Percentiles rank a stretch among this genome's conserved stretches.
phyloP scores from a whole-genome alignment of 2,888 invertebrate genomes.

The Siphonodentalium dalli region DNA sequence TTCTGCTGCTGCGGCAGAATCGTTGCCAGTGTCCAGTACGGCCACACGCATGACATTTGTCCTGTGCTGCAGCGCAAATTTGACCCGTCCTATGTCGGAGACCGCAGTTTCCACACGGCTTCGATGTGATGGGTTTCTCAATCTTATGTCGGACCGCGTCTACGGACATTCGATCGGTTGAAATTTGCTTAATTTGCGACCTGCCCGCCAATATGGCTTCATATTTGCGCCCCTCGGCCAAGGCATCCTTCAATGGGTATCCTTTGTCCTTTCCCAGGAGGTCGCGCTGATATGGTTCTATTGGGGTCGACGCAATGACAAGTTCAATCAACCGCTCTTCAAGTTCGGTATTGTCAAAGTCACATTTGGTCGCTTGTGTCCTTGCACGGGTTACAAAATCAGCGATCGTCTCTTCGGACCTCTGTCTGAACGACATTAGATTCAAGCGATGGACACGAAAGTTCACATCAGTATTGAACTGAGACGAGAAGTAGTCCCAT shows the following conservation, averaged over 20 bases:
- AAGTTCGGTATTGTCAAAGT: conserved; percentile 6
- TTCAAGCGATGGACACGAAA: conserved; percentile 17
- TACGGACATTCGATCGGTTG: not conserved
- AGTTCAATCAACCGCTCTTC: conserved; percentile 18
- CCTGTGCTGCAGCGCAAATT: conserved; percentile 13
- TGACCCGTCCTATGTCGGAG: conserved; percentile 5
- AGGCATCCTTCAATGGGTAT: not conserved
- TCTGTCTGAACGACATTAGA: conserved; percentile 14
- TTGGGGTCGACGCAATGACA: conserved; percentile 14
- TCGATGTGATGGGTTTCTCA: too few species aligned
- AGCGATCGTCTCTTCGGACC: conserved; percentile 12
- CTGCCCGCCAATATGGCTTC: conserved; percentile 12
- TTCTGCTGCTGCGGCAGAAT: not conserved
- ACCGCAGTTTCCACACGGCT: conserved; percentile 13
- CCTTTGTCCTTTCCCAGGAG: conserved; percentile 11
- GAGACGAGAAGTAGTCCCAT: conserved; percentile 11
- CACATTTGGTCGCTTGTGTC: conserved; percentile 16
- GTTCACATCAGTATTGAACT: conserved; percentile 11
- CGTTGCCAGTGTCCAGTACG: conserved; percentile 9
- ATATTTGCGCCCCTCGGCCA: conserved; percentile 11
- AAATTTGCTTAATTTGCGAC: not conserved
- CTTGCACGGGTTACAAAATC: conserved; percentile 10
- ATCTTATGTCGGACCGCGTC: not conserved
- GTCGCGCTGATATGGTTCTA: conserved; percentile 10
- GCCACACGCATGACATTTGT: conserved; percentile 10